Percentiles rank a stretch among this genome's conserved stretches.
phyloP scores from a whole-genome alignment of 1,140 invertebrate genomes.

The Trachelipus rathkii region DNA sequence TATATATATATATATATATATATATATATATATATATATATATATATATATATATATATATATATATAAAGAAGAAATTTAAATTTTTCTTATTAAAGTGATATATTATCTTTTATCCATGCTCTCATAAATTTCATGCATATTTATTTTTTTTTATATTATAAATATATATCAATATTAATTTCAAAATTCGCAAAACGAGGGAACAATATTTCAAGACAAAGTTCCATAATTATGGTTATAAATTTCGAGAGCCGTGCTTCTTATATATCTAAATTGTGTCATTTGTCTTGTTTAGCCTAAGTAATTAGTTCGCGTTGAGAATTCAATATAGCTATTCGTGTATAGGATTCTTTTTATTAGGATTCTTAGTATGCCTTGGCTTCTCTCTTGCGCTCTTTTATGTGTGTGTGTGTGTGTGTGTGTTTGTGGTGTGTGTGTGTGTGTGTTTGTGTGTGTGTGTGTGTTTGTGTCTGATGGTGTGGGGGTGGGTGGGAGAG shows the following conservation, averaged over 20 bases:
- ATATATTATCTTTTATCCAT: conserved; percentile 2
- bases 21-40: no score
- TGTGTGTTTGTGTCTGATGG: no score
- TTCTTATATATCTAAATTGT: not conserved
- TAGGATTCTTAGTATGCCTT: not conserved
- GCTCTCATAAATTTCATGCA: not conserved
- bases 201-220: conserved; percentile 3
- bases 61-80: no score
- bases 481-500: no score
- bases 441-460: no score
- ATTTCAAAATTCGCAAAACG: conserved; percentile 11
- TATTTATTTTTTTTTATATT: not conserved
- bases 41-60: no score
- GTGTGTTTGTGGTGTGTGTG: no score
- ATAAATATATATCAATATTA: not conserved
- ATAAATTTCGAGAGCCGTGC: not conserved
- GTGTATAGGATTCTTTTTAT: not conserved
- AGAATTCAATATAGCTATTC: conserved; percentile 8
- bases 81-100: not conserved
- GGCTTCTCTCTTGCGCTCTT: no score
- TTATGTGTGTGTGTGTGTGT: no score
- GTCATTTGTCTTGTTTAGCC: conserved; percentile 8
- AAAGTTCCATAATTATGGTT: not conserved
- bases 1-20: no score
- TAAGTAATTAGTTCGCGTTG: conserved; percentile 7